Conservation (phyloP, 2,888 invertebrate species). For the Polietes domitor region DNA sequence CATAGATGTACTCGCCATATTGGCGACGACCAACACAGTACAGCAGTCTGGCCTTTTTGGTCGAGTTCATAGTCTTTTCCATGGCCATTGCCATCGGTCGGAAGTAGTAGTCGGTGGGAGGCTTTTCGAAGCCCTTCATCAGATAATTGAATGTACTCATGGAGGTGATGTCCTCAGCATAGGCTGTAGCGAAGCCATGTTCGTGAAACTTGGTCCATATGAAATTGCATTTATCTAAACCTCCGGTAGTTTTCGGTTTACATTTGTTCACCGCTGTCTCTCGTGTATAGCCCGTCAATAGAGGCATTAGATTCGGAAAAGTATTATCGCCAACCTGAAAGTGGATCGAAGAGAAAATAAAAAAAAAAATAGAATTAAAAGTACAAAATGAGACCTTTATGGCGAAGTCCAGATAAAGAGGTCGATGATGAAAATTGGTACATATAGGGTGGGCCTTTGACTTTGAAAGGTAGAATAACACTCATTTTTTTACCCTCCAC, state of each 20-base stretch:
- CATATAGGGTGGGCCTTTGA: no score
- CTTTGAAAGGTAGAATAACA: no score
- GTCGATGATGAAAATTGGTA: no score
- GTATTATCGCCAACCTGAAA: slow-evolving; percentile 91
- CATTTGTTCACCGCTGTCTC: slow-evolving; percentile 81
- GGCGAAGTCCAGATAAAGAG: no score
- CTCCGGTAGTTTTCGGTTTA: slow-evolving; percentile 81
- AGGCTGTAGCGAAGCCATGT: slow-evolving; percentile 88
- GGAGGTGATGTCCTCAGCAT: slow-evolving; percentile 87
- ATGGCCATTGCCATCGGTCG: slow-evolving; percentile 87
- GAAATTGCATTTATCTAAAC: slow-evolving; percentile 86
- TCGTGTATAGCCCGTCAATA: slow-evolving; percentile 86
- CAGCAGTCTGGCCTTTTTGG: slow-evolving; percentile 80
- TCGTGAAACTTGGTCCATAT: slow-evolving; percentile 89
- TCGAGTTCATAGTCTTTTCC: slow-evolving; percentile 82
- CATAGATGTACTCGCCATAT: slow-evolving; percentile 86
- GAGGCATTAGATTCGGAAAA: slow-evolving; percentile 92
- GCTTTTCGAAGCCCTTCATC: slow-evolving; percentile 86
- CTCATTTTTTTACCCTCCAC: no score
- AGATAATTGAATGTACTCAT: slow-evolving; percentile 86
- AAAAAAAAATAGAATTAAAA: slow-evolving; percentile 81
- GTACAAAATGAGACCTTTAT: no score
- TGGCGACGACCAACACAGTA: slow-evolving; percentile 84
- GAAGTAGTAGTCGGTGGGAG: slow-evolving; percentile 91
- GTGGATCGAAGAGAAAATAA: no score